Base-by-base conservation (phyloP, 2,888 invertebrate genomes). In the Drosophila paramelanica region DNA sequence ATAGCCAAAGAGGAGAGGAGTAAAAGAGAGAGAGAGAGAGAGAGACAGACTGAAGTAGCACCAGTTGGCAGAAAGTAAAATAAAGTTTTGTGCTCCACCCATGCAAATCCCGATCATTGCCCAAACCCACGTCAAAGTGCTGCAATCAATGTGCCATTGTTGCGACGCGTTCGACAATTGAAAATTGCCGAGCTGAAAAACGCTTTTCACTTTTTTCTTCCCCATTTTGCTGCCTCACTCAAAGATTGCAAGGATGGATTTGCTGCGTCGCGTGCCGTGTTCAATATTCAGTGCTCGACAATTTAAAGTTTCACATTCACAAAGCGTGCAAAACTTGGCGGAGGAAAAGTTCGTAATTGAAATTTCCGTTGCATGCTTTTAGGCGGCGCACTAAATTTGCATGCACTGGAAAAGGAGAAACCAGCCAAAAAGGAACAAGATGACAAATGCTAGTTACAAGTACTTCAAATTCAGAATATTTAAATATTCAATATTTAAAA, bases 151-250 rank as follows among this genome's bases (percentile, higher is more conserved):
- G 82, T 65, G 67, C 74, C 67, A 82, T 82, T 82, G 82, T 82
- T 82, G 71, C 64, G 59, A 51, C 70, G 84, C 87, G 79, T 82
- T 84, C 81, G 58, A 78, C 87, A 83, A 86, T 86, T 81, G 87
- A 67, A 80, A 83, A 80, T 76, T 80, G 81, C 62, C 73, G 58
- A 66, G 64, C 59, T 69, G 64, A 77, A 71, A 77, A 75, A 65
- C 59, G 77, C 60, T 76, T 76, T 76, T 68, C 64, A 67, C 46
- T 67, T 58, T 41, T 45, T 55, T 45, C 11, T 8, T 27, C 20
- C 11, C 7, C n/a, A 6, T 5, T 4, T 6, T 25, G 8, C 23
- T 23, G 36, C 11, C 10, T 14, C 38, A 3, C 4, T 31, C 14
- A 59, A 31, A 14, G 41, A 33, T 17, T 33, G 17, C 17, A 53